Base-by-base conservation (phyloP, 2,888 invertebrate genomes). In the Lasius fuliginosus region DNA sequence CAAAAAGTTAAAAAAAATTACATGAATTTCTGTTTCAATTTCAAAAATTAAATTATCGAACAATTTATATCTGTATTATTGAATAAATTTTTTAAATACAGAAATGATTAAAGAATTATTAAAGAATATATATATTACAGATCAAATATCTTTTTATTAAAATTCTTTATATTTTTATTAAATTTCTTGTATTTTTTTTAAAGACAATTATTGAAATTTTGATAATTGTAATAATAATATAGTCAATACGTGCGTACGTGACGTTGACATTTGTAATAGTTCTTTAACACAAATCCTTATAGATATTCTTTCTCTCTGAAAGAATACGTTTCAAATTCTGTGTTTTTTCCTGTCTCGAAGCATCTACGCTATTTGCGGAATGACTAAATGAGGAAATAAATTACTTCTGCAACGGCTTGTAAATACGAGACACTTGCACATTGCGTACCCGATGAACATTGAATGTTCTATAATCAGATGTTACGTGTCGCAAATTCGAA, bases 401-500 rank as follows among this genome's bases (percentile, higher is more conserved):
- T 77, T 4, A 53, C 40, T 40, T 23, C 11, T 27, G 27, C 18
- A 11, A 1, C 11, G n/a, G 42, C 23, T 49, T 27, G 18, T 49
- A 49, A 49, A n/a, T 46, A 15, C 33, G 46, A 42, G 53, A 30
- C 46, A 11, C 27, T 65, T 23, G 42, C 30, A 12, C 23, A 58
- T 42, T 15, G 42, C 42, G 30, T 15, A 3, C 3, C 12, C 27
- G 56, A 58, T 18, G 56, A 77, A 60, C 46, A 58, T 71, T 60
- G 46, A 71, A 58, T 3, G 71, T 71, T 12, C 60, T 46, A 36
- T 60, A 73, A 73, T 71, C 58, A 36, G 36, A 12, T 11, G 33
- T 81, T 79, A 73, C 42, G 68, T 18, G 9, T 9, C 46, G 73
- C 73, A 81, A 60, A 81, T 81, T 81, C 60, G 73, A 46, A 23